A percentile compares a stretch with the other conserved stretches of the same genome.
Conservation (phyloP, 2,888 invertebrate species). For the Tanytarsus gracilentus region DNA sequence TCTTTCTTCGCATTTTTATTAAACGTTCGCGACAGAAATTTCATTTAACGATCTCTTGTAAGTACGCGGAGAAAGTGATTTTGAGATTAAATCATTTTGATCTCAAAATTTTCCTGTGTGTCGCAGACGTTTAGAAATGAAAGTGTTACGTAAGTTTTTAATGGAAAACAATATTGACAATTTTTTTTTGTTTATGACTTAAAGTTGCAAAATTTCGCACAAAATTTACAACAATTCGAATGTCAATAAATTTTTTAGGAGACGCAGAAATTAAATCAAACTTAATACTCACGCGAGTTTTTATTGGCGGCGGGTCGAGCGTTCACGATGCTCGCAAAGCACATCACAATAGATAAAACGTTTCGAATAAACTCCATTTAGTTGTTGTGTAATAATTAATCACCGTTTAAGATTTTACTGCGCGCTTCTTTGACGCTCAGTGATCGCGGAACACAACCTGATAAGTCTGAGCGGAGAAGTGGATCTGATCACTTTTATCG, state of each 20-base stretch:
- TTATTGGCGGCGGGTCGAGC: neutral
- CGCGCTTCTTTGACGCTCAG: neutral
- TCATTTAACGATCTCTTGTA: neutral
- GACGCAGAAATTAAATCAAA: neutral
- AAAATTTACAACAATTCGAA: neutral
- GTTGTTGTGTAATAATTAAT: neutral
- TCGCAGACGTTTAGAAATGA: neutral
- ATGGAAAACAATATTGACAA: too few species aligned
- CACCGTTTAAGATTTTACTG: neutral
- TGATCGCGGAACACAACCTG: conserved; percentile 4
- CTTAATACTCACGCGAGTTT: conserved; percentile 14
- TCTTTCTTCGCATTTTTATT: conserved; percentile 3
- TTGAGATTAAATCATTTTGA: neutral
- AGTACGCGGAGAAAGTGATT: neutral
- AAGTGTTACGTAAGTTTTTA: neutral
- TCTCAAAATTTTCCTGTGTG: neutral
- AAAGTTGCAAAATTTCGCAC: neutral
- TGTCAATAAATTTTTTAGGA: neutral
- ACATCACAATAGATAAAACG: neutral
- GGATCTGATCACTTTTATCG: conserved; percentile 24
- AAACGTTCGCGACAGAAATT: neutral
- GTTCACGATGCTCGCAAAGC: neutral
- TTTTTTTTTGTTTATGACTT: too few species aligned
- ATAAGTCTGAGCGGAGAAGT: conserved; percentile 11
- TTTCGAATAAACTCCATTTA: neutral